These are phyloP conservation scores for Stichodactyla helianthus DNA, from an alignment of 64 coral and sea anemone species.

Conservation along the genomic window DNA sequence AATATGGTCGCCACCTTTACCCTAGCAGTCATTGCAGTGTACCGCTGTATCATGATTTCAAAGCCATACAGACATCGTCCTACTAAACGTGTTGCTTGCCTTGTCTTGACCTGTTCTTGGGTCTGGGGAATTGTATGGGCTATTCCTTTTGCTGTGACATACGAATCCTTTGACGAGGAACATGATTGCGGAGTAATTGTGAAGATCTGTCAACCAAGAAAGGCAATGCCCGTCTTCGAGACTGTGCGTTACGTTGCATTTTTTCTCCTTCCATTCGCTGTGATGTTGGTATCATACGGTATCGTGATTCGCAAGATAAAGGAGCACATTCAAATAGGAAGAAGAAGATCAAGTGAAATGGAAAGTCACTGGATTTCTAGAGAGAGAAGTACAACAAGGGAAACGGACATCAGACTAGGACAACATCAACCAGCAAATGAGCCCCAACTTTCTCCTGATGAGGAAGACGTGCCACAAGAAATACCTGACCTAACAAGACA, in stretches of 20 bases:
- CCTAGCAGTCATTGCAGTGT: not conserved
- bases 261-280: not conserved
- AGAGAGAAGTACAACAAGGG: not conserved
- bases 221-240: not conserved
- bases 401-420: not conserved
- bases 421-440: too few relatives aligned
- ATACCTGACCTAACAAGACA: too few relatives aligned
- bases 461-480: too few relatives aligned
- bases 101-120: not conserved
- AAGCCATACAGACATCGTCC: not conserved
- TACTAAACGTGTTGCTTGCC: not conserved
- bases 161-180: not conserved
- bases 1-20: not conserved
- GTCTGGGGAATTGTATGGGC: not conserved
- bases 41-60: not conserved
- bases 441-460: too few relatives aligned
- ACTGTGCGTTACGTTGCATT: not conserved
- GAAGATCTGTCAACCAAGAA: not conserved
- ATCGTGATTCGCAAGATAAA: not conserved
- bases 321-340: not conserved
- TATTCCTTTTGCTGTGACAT: not conserved
- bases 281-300: not conserved
- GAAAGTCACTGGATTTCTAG: not conserved
- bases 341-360: not conserved
- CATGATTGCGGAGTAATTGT: not conserved